Percentiles rank a stretch among this genome's conserved stretches.
phyloP scores from a whole-genome alignment of 2,113 vertebrate species.

The Dicrurus megarhynchus region DNA sequence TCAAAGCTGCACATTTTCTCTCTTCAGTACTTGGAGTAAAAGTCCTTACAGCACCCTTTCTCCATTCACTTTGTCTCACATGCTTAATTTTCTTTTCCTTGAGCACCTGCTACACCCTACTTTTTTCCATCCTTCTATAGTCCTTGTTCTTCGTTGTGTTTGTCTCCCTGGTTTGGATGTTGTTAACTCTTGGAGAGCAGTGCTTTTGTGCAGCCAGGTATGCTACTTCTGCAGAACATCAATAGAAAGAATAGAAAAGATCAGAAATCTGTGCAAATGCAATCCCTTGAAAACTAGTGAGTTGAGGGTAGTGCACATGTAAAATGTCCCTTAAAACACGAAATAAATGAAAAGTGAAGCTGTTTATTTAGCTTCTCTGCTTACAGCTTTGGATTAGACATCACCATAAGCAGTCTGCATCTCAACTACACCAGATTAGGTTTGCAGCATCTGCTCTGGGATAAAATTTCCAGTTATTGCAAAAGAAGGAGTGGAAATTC shows the following conservation, averaged over 20 bases:
- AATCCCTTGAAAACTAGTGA: neutral
- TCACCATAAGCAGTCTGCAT: neutral
- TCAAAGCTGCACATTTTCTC: neutral
- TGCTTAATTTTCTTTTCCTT: neutral
- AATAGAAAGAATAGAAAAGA: neutral
- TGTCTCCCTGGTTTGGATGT: neutral
- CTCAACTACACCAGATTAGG: neutral
- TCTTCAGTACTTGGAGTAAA: neutral
- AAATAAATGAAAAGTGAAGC: neutral
- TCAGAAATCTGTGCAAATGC: neutral
- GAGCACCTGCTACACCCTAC: neutral
- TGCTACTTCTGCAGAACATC: neutral
- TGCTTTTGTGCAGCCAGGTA: neutral
- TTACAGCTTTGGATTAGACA: neutral
- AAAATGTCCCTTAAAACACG: neutral
- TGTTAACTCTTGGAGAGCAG: neutral
- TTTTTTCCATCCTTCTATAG: neutral
- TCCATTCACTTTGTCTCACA: neutral
- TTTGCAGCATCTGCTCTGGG: neutral
- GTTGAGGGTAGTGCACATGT: neutral
- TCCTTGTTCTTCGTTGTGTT: neutral
- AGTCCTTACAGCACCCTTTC: neutral
- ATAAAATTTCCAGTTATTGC: neutral
- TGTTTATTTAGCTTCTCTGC: neutral
- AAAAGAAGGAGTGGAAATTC: neutral